Conservation (phyloP, 2,888 invertebrate genomes). For the Hypsopygia costalis region DNA sequence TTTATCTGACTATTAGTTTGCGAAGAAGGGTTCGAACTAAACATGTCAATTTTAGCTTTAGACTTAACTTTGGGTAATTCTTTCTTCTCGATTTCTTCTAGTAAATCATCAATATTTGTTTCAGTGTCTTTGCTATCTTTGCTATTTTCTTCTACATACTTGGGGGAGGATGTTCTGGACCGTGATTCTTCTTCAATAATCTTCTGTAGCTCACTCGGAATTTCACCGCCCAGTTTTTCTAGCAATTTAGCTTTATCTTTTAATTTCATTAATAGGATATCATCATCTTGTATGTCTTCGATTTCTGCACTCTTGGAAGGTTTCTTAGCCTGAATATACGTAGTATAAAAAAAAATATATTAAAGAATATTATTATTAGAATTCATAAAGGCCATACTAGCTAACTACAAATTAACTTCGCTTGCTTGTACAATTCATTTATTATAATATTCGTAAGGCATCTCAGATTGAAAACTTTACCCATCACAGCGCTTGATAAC, state of each 20-base stretch:
- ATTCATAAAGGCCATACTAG: too few species aligned
- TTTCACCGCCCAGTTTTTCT: conserved; percentile 75
- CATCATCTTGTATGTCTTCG: conserved; percentile 64
- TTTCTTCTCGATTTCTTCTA: conserved; percentile 66
- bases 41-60: conserved; percentile 37
- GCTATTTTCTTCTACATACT: conserved; percentile 29
- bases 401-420: too few species aligned
- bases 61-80: conserved; percentile 55
- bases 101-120: conserved; percentile 52
- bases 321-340: conserved; percentile 29
- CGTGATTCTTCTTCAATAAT: conserved; percentile 56
- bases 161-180: conserved; percentile 41
- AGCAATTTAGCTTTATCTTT: conserved; percentile 75
- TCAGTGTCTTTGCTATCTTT: conserved; percentile 30
- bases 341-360: conserved; percentile 10
- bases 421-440: too few species aligned
- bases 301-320: conserved; percentile 30
- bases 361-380: background rate
- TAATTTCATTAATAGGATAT: conserved; percentile 48
- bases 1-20: conserved; percentile 28
- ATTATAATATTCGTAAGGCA: conserved; percentile 13
- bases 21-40: conserved; percentile 17
- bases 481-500: conserved; percentile 59
- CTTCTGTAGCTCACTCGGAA: conserved; percentile 69
- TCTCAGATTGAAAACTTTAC: conserved; percentile 79